These are phyloP conservation scores for Phylloscopus trochilus DNA, from an alignment of 2,113 vertebrate species.

Conservation along the genomic window DNA sequence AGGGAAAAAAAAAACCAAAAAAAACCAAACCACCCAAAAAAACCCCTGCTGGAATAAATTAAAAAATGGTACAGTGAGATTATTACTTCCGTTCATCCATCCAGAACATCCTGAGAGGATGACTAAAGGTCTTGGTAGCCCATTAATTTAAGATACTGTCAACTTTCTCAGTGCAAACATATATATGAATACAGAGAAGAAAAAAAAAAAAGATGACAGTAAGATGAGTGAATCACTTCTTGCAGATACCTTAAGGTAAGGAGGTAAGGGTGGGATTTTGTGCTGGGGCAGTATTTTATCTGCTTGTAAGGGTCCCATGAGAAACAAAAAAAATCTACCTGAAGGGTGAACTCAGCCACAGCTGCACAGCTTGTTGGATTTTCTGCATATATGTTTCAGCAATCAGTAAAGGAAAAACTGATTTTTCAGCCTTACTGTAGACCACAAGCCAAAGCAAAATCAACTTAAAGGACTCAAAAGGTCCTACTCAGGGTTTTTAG, in stretches of 20 bases:
- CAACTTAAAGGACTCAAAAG: background rate
- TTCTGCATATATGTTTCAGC: background rate
- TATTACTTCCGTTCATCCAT: background rate
- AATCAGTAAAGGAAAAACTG: background rate
- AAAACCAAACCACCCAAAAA: too few relatives aligned
- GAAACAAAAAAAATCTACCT: background rate
- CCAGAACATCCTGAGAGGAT: constrained; percentile 3
- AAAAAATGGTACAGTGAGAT: background rate
- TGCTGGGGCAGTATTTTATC: background rate
- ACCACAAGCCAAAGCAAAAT: background rate
- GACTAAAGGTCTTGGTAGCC: background rate
- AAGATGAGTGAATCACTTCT: background rate
- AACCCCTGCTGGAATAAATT: background rate
- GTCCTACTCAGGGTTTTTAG: background rate
- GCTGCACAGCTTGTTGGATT: background rate
- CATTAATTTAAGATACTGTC: constrained; percentile 22
- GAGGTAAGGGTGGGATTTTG: background rate
- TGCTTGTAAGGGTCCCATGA: background rate
- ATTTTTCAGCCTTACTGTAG: background rate
- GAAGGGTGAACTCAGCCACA: background rate
- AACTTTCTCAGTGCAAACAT: background rate
- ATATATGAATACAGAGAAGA: background rate
- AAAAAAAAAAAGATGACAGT: background rate
- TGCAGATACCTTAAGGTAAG: background rate
- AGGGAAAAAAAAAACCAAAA: background rate